phyloP scores from a whole-genome alignment of 2,888 invertebrate species.

The Dione vanillae region DNA sequence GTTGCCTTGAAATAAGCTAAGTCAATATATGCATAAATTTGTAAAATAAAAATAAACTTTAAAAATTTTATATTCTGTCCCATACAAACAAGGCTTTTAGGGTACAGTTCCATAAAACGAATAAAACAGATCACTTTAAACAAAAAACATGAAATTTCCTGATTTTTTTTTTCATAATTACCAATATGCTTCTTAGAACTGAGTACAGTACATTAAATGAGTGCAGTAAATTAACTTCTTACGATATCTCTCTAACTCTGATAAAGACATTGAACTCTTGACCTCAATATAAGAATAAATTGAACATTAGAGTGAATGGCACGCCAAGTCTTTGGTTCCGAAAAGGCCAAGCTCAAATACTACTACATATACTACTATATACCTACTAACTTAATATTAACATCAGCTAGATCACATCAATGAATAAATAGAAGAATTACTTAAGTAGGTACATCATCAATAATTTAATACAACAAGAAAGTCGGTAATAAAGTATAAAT shows the following conservation, averaged over 20 bases:
- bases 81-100: too few relatives aligned
- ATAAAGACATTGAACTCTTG: conserved; percentile 38
- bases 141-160: too few relatives aligned
- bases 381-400: conserved; percentile 4
- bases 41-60: not conserved
- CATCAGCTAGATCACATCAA: not conserved
- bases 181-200: not conserved
- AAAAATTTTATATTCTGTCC: too few relatives aligned
- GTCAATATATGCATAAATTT: not conserved
- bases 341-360: conserved; percentile 35
- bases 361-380: not conserved
- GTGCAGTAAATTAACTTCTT: not conserved
- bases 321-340: conserved; percentile 20
- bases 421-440: not conserved
- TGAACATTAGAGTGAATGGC: conserved; percentile 41
- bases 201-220: not conserved
- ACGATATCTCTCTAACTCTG: conserved; percentile 14
- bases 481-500: not conserved
- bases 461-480: not conserved
- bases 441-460: not conserved
- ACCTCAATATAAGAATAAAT: conserved; percentile 37
- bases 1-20: conserved; percentile 9
- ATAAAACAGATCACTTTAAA: too few relatives aligned
- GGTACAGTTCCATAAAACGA: too few relatives aligned
- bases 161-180: not conserved